Conservation (phyloP, 2,113 vertebrate species). For the Syngnathus floridae region DNA sequence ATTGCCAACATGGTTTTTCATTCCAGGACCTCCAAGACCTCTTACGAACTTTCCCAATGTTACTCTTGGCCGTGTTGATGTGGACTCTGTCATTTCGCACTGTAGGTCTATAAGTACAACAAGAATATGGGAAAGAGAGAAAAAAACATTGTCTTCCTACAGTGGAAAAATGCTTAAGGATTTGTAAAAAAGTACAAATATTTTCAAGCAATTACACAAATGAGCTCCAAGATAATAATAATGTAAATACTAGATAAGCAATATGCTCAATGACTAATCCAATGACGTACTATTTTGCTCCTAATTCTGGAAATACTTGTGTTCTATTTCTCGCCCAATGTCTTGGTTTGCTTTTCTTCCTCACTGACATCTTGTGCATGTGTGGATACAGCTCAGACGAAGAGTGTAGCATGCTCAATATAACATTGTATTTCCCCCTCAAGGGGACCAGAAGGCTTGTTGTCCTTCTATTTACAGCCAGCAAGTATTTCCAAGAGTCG, state of each 20-base stretch:
- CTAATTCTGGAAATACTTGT: neutral
- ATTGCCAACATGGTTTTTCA: slow-evolving; percentile 18
- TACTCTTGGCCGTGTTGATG: slow-evolving; percentile 45
- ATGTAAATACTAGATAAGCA: too few relatives aligned
- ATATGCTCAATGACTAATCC: too few relatives aligned
- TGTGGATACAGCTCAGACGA: neutral
- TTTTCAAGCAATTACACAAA: too few relatives aligned
- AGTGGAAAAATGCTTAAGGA: neutral
- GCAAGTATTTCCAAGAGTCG: neutral
- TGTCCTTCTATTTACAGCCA: neutral
- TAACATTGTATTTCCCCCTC: neutral
- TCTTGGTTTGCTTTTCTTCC: neutral
- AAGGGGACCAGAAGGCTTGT: neutral
- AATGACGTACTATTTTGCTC: too few relatives aligned
- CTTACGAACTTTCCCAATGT: slow-evolving; percentile 30
- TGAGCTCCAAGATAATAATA: too few relatives aligned
- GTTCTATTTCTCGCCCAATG: neutral
- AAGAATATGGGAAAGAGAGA: neutral
- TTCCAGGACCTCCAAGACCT: slow-evolving; percentile 20
- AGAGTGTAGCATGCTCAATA: neutral
- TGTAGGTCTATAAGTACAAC: slow-evolving; percentile 20
- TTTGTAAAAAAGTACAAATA: too few relatives aligned
- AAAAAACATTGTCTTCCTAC: neutral
- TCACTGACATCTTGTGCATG: neutral
- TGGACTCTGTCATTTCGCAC: slow-evolving; percentile 20